Evolutionary conservation across 2,797 vertebrate species (phyloP).

Genomic region (Todus mexicanus): DNA sequence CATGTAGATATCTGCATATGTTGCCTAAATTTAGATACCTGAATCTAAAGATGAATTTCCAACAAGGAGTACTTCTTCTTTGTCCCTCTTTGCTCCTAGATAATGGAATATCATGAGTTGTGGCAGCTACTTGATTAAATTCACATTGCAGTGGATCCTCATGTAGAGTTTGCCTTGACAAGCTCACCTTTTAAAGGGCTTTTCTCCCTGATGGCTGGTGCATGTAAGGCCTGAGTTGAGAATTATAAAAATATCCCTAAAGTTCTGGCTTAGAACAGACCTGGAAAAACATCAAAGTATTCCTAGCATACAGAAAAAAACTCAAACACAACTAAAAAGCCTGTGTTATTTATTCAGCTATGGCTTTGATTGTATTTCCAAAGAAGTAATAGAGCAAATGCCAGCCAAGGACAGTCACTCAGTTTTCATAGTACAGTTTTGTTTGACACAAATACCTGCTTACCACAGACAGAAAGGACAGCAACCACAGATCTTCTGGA

Average conservation of each 20-base stretch:
- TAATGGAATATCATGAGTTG: background rate
- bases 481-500: background rate
- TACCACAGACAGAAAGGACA: background rate
- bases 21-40: background rate
- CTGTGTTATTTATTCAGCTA: background rate
- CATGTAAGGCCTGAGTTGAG: fast-evolving
- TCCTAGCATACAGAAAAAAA: background rate
- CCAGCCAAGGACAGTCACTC: background rate
- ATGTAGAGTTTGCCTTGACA: background rate
- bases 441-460: fast-evolving
- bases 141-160: background rate
- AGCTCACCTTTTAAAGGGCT: background rate
- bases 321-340: background rate
- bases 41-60: background rate
- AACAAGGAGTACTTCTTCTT: background rate
- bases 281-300: background rate
- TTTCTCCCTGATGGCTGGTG: background rate
- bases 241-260: background rate
- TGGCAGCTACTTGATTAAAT: background rate
- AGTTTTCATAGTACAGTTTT: background rate
- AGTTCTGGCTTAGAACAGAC: background rate
- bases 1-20: background rate
- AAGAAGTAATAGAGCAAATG: background rate
- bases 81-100: background rate
- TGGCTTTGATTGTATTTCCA: background rate